Evolutionary conservation across 1,140 invertebrate species (phyloP).

Genomic region (Calliphora vicina): DNA sequence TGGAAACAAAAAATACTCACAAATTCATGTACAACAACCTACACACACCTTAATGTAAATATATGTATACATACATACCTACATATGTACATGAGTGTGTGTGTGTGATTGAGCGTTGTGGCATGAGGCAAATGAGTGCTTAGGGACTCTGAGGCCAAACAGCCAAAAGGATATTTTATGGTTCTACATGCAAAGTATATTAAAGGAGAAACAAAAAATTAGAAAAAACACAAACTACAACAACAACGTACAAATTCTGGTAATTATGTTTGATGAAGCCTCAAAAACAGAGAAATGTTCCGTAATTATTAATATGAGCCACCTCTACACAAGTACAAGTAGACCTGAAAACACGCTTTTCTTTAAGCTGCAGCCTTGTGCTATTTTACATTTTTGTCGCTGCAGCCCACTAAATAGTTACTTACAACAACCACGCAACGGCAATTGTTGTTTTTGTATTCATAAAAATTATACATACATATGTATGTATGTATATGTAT

Average conservation of each 20-base stretch:
- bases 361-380: too few species aligned
- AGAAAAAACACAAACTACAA: conserved; percentile 9
- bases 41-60: background rate
- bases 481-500: too few species aligned
- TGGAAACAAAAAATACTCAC: background rate
- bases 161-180: background rate
- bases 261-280: conserved; percentile 27
- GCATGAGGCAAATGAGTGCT: background rate
- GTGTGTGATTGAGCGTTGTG: background rate
- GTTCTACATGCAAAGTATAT: background rate
- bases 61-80: background rate
- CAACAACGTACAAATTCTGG: background rate
- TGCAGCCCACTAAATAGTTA: too few species aligned
- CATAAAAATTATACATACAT: background rate
- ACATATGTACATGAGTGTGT: background rate
- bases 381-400: too few species aligned
- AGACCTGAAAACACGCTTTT: background rate
- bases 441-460: background rate
- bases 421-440: too few species aligned
- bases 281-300: background rate
- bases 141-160: background rate
- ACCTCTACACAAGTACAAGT: background rate
- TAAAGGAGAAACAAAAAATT: background rate
- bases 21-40: background rate
- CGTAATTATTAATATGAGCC: background rate